Percentiles rank a stretch among this genome's conserved stretches.
Conservation (phyloP, 2,113 vertebrate species). For the Notothenia rossii region DNA sequence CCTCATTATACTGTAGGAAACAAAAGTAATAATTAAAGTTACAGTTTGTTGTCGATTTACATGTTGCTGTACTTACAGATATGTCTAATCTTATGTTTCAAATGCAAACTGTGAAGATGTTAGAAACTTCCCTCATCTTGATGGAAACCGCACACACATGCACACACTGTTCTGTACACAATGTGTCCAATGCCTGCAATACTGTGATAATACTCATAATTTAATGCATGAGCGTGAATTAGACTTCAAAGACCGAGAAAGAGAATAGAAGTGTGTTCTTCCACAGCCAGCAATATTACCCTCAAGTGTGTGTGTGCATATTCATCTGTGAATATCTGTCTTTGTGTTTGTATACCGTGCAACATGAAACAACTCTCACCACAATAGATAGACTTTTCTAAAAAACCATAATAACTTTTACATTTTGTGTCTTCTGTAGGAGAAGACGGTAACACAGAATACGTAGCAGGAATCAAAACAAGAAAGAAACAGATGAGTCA, state of each 20-base stretch:
- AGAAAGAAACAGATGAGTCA: constrained; percentile 26
- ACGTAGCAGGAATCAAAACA: constrained; percentile 28
- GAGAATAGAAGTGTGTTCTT: constrained; percentile 76
- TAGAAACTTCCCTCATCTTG: constrained; percentile 30
- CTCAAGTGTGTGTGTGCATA: constrained; percentile 22
- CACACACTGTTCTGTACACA: constrained; percentile 13
- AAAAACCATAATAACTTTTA: background rate
- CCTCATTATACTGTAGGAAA: constrained; percentile 92
- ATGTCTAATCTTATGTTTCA: background rate
- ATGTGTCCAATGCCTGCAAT: constrained; percentile 66
- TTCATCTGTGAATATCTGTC: constrained; percentile 20
- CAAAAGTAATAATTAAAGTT: constrained; percentile 17
- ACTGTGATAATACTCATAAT: constrained; percentile 85
- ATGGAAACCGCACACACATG: constrained; percentile 23
- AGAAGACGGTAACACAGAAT: background rate
- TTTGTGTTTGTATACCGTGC: background rate
- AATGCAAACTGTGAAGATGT: constrained; percentile 8
- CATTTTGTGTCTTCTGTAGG: background rate
- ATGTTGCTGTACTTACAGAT: background rate
- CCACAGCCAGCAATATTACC: constrained; percentile 44
- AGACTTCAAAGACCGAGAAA: constrained; percentile 85
- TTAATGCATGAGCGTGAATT: constrained; percentile 88
- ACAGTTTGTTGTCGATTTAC: background rate
- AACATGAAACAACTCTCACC: background rate
- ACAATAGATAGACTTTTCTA: constrained; percentile 4